A percentile compares a stretch with the other conserved stretches of the same genome.
These are phyloP conservation scores for Diglossa cyanea DNA, from an alignment of 2,797 vertebrate genomes.

Conservation along the genomic window DNA sequence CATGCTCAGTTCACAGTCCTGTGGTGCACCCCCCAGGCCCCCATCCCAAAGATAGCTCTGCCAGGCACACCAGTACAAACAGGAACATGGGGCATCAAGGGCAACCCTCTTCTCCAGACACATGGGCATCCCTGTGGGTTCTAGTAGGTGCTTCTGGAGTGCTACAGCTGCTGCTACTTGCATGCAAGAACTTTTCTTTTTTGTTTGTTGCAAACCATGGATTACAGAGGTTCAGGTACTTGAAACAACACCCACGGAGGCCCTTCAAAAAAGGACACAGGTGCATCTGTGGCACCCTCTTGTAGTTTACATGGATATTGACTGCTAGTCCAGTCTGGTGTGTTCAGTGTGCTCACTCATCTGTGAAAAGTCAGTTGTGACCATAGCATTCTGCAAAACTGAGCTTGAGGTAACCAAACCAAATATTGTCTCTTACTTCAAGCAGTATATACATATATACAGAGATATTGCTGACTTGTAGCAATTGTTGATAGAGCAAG, in stretches of 20 bases:
- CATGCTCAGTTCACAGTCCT: not conserved
- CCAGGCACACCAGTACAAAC: not conserved
- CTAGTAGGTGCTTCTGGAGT: not conserved
- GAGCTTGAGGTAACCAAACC: not conserved
- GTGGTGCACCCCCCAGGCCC: not conserved
- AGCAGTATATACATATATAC: not conserved
- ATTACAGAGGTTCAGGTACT: not conserved
- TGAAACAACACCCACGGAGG: not conserved
- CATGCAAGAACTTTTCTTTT: not conserved
- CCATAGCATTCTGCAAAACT: not conserved
- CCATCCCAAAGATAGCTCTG: not conserved
- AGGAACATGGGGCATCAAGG: accelerated
- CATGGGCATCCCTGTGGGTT: not conserved
- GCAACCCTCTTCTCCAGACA: not conserved
- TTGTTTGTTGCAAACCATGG: not conserved
- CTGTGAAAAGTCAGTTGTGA: not conserved
- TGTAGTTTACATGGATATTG: not conserved
- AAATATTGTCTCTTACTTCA: conserved; percentile 46
- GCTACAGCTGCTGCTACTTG: not conserved
- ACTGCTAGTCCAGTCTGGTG: not conserved
- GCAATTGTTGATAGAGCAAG: not conserved
- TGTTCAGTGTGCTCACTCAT: not conserved
- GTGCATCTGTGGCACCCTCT: not conserved
- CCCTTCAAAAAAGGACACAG: not conserved
- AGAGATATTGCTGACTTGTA: not conserved